Evolutionary conservation across 2,113 vertebrate genomes (phyloP).

Genomic region (Gavialis gangeticus): DNA sequence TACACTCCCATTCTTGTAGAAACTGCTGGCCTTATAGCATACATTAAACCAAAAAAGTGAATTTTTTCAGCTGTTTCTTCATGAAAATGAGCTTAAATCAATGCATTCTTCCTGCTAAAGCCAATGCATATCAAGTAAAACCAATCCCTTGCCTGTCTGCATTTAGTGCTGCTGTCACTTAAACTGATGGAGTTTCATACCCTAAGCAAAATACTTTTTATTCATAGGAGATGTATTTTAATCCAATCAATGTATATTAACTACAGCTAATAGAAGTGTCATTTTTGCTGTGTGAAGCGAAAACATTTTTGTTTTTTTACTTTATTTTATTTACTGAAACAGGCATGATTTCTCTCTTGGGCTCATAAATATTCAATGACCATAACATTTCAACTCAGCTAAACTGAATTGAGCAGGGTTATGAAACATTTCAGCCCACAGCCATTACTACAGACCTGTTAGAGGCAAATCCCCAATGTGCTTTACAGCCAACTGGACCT

Average conservation of each 20-base stretch:
- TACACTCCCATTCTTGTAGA: background rate
- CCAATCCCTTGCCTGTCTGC: slow-evolving; percentile 1
- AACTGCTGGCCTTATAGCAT: background rate
- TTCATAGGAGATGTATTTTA: slow-evolving; percentile 67
- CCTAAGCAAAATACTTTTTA: slow-evolving; percentile 43
- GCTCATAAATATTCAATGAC: slow-evolving; percentile 24
- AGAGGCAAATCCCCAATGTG: background rate
- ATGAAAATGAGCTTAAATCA: slow-evolving; percentile 44
- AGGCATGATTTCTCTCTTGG: slow-evolving; percentile 14
- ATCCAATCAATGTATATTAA: slow-evolving; percentile 76
- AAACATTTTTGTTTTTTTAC: slow-evolving; percentile 45
- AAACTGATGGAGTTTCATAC: slow-evolving; percentile 57
- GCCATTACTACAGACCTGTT: background rate
- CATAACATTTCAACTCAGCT: slow-evolving; percentile 21
- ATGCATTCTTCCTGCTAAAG: slow-evolving; percentile 33
- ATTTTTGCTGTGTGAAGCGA: slow-evolving; percentile 49
- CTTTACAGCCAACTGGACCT: background rate
- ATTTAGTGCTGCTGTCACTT: slow-evolving; percentile 9
- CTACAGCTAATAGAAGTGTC: slow-evolving; percentile 68
- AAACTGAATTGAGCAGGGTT: slow-evolving; percentile 28
- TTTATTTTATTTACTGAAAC: slow-evolving; percentile 58
- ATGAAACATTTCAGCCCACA: background rate
- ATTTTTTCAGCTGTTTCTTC: slow-evolving; percentile 58
- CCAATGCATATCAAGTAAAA: slow-evolving; percentile 34
- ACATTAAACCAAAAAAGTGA: slow-evolving; percentile 47